Evolutionary conservation across 2,888 invertebrate species (phyloP).

Genomic region (Morinoia aosen): DNA sequence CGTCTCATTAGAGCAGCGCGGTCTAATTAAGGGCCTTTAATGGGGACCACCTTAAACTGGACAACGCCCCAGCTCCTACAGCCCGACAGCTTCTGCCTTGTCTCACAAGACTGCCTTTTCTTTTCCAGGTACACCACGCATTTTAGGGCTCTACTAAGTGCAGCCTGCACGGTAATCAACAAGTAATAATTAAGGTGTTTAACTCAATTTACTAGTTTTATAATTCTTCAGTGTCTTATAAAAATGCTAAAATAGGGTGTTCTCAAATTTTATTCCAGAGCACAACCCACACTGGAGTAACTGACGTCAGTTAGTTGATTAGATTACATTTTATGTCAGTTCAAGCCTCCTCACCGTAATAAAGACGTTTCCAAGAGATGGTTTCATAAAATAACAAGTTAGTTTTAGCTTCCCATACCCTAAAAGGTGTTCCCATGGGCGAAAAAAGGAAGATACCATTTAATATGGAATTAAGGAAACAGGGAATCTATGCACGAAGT

Average conservation of each 20-base stretch:
- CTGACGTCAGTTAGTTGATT: too few species aligned
- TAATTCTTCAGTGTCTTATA: background rate
- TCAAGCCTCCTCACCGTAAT: too few species aligned
- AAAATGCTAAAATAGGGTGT: background rate
- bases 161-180: background rate
- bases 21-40: constrained; percentile 42
- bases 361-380: too few species aligned
- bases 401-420: too few species aligned
- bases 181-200: background rate
- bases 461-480: too few species aligned
- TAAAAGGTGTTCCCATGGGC: too few species aligned
- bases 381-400: too few species aligned
- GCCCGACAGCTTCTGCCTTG: background rate
- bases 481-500: too few species aligned
- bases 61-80: background rate
- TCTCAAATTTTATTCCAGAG: background rate
- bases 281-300: too few species aligned
- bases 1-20: background rate
- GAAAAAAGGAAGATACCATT: too few species aligned
- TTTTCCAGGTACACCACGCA: background rate
- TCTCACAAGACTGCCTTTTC: background rate
- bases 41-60: constrained; percentile 14
- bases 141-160: background rate
- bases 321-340: too few species aligned
- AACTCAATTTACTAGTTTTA: background rate